Evolutionary conservation across 2,113 vertebrate genomes (phyloP).

Genomic region (Pseudopipra pipra): DNA sequence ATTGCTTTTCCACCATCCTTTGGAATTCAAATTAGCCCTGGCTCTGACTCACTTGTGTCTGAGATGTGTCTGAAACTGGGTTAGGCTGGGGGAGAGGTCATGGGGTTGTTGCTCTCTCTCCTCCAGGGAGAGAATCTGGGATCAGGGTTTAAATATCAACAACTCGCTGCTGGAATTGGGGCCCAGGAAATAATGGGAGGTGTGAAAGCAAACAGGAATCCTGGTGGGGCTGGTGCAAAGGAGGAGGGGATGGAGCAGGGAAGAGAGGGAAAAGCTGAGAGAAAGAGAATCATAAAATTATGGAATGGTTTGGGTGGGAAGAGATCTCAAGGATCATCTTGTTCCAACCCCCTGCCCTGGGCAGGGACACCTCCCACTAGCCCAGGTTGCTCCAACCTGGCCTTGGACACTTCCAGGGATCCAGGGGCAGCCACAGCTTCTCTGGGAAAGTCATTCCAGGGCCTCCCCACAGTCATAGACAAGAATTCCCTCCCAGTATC

Average conservation of each 20-base stretch:
- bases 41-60: neutral
- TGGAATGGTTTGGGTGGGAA: neutral
- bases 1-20: neutral
- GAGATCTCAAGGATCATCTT: rapidly evolving
- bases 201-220: neutral
- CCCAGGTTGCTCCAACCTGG: rapidly evolving
- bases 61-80: neutral
- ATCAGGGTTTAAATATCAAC: neutral
- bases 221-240: neutral
- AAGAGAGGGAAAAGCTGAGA: neutral
- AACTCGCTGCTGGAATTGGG: neutral
- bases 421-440: neutral
- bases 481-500: neutral
- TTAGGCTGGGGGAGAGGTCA: neutral
- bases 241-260: neutral
- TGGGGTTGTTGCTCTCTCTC: neutral
- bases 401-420: neutral
- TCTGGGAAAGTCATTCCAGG: neutral
- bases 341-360: neutral
- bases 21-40: neutral
- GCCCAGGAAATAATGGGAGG: neutral
- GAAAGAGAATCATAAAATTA: neutral
- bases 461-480: neutral
- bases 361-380: rapidly evolving
- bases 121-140: neutral